Evolutionary conservation across 2,113 vertebrate species (phyloP).

Genomic region (Odobenus rosmarus): DNA sequence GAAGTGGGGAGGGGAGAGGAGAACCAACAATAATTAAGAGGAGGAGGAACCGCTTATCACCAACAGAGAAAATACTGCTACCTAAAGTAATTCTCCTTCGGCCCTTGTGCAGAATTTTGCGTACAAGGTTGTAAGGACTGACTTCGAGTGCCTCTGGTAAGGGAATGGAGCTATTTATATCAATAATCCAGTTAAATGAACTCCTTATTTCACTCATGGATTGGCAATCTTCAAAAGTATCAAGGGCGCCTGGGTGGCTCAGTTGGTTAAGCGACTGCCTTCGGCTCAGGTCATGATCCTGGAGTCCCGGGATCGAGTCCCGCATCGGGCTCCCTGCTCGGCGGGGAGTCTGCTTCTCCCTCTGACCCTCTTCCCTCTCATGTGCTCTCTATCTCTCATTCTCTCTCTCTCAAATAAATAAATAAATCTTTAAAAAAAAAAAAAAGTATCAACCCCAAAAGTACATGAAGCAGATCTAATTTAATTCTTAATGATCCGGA

Average conservation of each 20-base stretch:
- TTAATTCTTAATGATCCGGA: slow-evolving; percentile 4
- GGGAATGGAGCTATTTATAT: not conserved
- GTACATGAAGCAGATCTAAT: not conserved
- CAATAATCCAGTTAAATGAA: not conserved
- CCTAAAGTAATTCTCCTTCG: not conserved
- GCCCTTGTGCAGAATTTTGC: not conserved
- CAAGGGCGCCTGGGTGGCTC: too few species aligned
- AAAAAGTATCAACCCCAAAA: not conserved
- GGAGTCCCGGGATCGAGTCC: too few species aligned
- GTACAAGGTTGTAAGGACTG: not conserved
- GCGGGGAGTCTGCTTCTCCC: too few species aligned
- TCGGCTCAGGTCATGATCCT: too few species aligned
- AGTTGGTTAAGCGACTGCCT: too few species aligned
- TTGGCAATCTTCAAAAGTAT: not conserved
- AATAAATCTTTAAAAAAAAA: too few species aligned
- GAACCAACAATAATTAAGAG: not conserved
- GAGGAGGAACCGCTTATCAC: not conserved
- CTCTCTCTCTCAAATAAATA: too few species aligned
- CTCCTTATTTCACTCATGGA: not conserved
- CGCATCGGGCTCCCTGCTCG: too few species aligned
- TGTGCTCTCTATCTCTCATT: too few species aligned
- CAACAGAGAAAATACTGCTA: not conserved
- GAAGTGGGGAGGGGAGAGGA: slow-evolving; percentile 27
- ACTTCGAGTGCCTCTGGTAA: not conserved
- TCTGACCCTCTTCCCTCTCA: too few species aligned